Conservation (phyloP, 1,140 invertebrate species). For the Penaeus vannamei region DNA sequence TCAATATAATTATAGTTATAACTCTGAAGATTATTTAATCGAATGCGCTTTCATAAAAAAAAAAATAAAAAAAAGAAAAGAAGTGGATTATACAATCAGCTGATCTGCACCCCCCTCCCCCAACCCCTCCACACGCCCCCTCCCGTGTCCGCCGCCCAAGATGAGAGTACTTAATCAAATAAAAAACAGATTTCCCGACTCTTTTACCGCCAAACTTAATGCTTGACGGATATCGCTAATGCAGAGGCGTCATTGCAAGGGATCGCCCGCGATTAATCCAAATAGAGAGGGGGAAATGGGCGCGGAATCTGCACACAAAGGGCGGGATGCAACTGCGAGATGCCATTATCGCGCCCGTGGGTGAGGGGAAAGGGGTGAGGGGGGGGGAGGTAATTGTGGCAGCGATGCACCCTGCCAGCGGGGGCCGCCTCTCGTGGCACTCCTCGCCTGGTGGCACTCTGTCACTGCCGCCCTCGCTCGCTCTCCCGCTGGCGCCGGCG, state of each 20-base stretch:
- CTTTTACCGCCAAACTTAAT: not conserved
- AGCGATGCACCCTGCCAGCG: no score
- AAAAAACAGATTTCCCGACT: not conserved
- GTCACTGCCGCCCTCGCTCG: not conserved
- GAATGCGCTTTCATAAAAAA: no score
- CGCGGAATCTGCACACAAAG: no score
- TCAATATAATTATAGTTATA: no score
- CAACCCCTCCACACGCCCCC: no score
- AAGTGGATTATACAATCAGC: not conserved
- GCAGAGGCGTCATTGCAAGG: not conserved
- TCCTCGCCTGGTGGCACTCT: no score
- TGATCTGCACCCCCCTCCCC: not conserved
- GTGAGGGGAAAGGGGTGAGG: conserved; percentile 6
- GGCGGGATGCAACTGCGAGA: not conserved
- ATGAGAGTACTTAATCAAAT: not conserved
- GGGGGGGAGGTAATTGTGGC: conserved; percentile 2
- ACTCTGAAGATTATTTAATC: no score
- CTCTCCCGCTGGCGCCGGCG: not conserved
- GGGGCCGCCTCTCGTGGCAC: no score
- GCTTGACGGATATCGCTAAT: not conserved
- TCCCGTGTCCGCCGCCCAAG: no score
- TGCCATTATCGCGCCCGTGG: conserved; percentile 27
- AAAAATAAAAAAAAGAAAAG: no score
- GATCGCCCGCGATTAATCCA: not conserved
- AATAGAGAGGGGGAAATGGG: not conserved